Evolutionary conservation across 2,797 vertebrate genomes (phyloP).

Genomic region (Cryptoprocta ferox): DNA sequence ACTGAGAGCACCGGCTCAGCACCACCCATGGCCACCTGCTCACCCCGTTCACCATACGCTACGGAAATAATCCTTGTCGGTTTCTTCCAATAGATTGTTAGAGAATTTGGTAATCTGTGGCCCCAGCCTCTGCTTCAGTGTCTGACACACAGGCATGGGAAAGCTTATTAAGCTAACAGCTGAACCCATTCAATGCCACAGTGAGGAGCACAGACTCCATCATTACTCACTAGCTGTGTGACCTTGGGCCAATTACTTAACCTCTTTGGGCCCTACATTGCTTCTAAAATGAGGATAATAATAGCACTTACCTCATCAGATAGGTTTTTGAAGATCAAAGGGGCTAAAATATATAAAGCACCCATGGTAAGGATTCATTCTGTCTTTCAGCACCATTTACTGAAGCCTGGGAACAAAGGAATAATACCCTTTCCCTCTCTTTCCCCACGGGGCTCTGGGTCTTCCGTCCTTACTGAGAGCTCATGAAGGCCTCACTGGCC

Average conservation of each 20-base stretch:
- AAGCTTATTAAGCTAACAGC: neutral
- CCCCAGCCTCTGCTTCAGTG: neutral
- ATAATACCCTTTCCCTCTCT: neutral
- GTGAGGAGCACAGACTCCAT: neutral
- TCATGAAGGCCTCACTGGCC: neutral
- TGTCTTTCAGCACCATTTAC: neutral
- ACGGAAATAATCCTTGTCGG: neutral
- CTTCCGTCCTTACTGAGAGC: neutral
- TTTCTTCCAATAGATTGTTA: neutral
- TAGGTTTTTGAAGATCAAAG: neutral
- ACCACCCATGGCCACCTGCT: neutral
- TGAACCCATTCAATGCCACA: neutral
- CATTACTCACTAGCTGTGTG: neutral
- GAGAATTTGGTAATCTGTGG: neutral
- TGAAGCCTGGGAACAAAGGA: neutral
- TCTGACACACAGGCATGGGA: neutral
- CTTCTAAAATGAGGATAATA: slow-evolving; percentile 15
- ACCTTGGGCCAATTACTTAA: neutral
- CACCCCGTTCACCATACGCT: no score
- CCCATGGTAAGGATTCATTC: neutral
- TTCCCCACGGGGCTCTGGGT: neutral
- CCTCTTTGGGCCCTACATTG: neutral
- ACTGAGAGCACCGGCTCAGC: neutral
- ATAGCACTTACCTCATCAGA: neutral
- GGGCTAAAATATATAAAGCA: neutral